Conservation (phyloP, 2,888 invertebrate species). For the Brachyopa scutellaris region DNA sequence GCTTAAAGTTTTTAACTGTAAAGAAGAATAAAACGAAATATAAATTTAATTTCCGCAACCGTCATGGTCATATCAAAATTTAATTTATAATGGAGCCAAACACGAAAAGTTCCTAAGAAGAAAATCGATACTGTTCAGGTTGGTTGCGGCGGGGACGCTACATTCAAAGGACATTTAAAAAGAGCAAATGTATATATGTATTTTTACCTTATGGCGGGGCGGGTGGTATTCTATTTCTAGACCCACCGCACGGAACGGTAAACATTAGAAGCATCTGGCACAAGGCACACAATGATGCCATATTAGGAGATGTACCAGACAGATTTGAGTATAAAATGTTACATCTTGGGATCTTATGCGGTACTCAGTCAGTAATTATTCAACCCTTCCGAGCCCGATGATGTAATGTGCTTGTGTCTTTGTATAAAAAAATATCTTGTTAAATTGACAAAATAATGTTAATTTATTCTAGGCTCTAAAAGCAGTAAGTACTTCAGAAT, state of each 20-base stretch:
- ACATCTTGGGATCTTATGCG: slow-evolving; percentile 56
- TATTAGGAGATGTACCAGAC: slow-evolving; percentile 25
- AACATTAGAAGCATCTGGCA: slow-evolving; percentile 47
- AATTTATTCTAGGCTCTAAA: slow-evolving; percentile 39
- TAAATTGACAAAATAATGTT: slow-evolving; percentile 62
- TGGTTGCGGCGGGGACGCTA: not conserved
- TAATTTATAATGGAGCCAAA: slow-evolving; percentile 27
- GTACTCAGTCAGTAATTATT: slow-evolving; percentile 44
- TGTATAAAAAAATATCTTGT: too few species aligned
- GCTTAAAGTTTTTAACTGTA: slow-evolving; percentile 42
- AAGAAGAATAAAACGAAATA: slow-evolving; percentile 16
- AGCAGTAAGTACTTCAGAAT: slow-evolving; percentile 38
- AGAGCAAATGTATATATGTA: slow-evolving; percentile 3
- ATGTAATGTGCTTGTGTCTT: slow-evolving; percentile 16
- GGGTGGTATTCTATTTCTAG: slow-evolving; percentile 20
- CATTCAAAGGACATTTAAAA: slow-evolving; percentile 35
- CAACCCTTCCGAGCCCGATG: slow-evolving; percentile 55
- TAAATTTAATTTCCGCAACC: slow-evolving; percentile 1
- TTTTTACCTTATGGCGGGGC: slow-evolving; percentile 10
- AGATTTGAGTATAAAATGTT: slow-evolving; percentile 53
- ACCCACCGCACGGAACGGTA: slow-evolving; percentile 3
- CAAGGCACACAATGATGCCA: slow-evolving; percentile 14
- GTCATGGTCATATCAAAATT: slow-evolving; percentile 13
- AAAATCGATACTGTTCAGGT: slow-evolving; percentile 55
- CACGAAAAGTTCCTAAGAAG: slow-evolving; percentile 7